These are phyloP conservation scores for Cryptus armator DNA, from an alignment of 2,888 invertebrate genomes.

Conservation along the genomic window DNA sequence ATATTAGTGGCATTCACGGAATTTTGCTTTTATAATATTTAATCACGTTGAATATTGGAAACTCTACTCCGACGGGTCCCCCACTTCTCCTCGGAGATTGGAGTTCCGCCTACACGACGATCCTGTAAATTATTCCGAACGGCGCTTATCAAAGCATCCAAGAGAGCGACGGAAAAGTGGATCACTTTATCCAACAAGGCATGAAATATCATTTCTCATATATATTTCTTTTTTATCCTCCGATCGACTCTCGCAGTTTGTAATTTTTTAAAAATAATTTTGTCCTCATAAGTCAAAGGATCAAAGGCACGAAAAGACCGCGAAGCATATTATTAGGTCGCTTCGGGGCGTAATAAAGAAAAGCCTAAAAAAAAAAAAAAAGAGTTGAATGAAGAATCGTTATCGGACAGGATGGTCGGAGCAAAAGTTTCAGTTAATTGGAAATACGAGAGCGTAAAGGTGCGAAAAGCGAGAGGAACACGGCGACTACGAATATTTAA, in stretches of 20 bases:
- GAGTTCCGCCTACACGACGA: neutral
- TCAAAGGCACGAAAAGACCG: neutral
- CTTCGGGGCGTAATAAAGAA: conserved; percentile 43
- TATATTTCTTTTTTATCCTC: neutral
- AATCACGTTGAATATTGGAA: conserved; percentile 79
- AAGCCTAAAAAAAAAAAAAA: conserved; percentile 6
- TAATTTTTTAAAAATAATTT: neutral
- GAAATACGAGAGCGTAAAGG: conserved; percentile 63
- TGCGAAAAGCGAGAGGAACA: conserved; percentile 21
- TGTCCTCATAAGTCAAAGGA: neutral
- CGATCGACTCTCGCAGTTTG: neutral
- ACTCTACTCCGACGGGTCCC: conserved; percentile 24
- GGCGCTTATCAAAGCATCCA: conserved; percentile 34
- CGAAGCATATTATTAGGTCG: conserved; percentile 28
- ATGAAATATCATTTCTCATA: conserved; percentile 25
- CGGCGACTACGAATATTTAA: conserved; percentile 66
- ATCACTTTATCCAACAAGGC: conserved; percentile 39
- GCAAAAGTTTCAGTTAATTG: conserved; percentile 66
- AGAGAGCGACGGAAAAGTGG: conserved; percentile 18
- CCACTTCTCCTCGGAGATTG: neutral
- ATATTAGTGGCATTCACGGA: conserved; percentile 76
- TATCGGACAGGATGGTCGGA: conserved; percentile 54
- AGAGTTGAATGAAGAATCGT: conserved; percentile 48
- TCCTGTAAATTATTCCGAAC: conserved; percentile 68
- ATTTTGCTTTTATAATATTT: conserved; percentile 81